Evolutionary conservation across 2,888 invertebrate genomes (phyloP).

Genomic region (Pseudolycoriella hygida): DNA sequence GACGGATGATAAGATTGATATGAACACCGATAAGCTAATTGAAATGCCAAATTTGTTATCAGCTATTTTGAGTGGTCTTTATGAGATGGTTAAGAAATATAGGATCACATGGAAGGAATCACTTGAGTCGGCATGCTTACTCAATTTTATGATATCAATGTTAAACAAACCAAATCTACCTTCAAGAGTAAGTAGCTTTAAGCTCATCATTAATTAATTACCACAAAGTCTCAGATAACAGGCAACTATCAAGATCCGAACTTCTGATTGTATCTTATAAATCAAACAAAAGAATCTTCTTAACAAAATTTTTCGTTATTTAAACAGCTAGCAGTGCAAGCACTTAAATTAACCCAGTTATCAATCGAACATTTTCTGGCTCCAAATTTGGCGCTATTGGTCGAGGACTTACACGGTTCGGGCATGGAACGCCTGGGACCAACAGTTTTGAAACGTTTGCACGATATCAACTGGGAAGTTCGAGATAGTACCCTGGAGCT

Average conservation of each 20-base stretch:
- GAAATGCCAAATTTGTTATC: slow-evolving; percentile 36
- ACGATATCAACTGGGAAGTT: slow-evolving; percentile 61
- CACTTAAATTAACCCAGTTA: slow-evolving; percentile 47
- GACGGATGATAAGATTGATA: neutral
- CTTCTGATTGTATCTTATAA: too few relatives aligned
- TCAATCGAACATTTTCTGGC: slow-evolving; percentile 58
- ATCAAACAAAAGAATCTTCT: too few relatives aligned
- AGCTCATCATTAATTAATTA: too few relatives aligned
- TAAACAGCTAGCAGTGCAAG: slow-evolving; percentile 48
- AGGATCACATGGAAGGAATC: slow-evolving; percentile 63
- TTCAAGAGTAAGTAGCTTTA: slow-evolving; percentile 30
- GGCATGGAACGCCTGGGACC: slow-evolving; percentile 46
- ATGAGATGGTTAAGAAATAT: slow-evolving; percentile 45
- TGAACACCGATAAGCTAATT: neutral
- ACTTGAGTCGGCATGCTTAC: slow-evolving; percentile 52
- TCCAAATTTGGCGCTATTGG: slow-evolving; percentile 54
- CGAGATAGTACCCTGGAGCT: slow-evolving; percentile 60
- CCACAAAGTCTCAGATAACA: too few relatives aligned
- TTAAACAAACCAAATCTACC: slow-evolving; percentile 34
- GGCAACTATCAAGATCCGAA: too few relatives aligned
- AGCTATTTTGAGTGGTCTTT: slow-evolving; percentile 45
- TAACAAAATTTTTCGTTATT: slow-evolving; percentile 4
- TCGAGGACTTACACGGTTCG: slow-evolving; percentile 45
- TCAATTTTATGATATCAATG: slow-evolving; percentile 34
- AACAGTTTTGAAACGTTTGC: slow-evolving; percentile 47